Conservation (phyloP, 2,797 vertebrate genomes). For the Lagodon rhomboides region DNA sequence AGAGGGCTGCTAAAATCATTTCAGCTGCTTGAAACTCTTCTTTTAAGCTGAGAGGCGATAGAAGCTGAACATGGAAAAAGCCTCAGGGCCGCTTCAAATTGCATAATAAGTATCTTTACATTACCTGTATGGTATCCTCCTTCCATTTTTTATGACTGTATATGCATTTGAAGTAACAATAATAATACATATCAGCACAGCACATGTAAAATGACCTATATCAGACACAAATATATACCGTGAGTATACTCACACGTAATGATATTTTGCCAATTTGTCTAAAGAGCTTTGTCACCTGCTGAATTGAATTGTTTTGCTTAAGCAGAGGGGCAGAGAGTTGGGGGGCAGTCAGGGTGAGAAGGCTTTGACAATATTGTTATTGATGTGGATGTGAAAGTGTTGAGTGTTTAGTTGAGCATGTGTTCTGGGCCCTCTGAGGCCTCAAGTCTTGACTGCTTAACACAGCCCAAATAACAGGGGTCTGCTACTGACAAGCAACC, state of each 20-base stretch:
- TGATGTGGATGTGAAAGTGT: conserved; percentile 60
- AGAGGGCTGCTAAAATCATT: not conserved
- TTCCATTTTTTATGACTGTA: not conserved
- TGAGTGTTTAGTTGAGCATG: conserved; percentile 66
- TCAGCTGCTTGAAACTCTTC: not conserved
- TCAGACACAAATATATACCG: conserved; percentile 2
- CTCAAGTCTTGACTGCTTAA: conserved; percentile 57
- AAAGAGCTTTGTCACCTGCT: not conserved
- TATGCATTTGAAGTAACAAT: not conserved
- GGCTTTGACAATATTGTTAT: conserved; percentile 56
- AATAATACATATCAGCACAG: conserved; percentile 1
- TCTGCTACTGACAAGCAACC: conserved; percentile 61
- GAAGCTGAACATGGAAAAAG: not conserved
- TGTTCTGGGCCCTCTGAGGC: conserved; percentile 47
- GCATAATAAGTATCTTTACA: conserved; percentile 14
- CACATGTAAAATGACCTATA: not conserved
- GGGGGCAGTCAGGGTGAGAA: conserved; percentile 18
- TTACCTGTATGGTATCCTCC: not conserved
- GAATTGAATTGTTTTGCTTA: not conserved
- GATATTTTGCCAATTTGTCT: conserved; percentile 8
- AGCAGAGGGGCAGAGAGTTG: not conserved
- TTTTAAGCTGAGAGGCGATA: conserved; percentile 9
- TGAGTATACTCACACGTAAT: not conserved
- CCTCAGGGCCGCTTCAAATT: not conserved
- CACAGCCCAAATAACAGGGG: conserved; percentile 75